Conservation (phyloP, 1,140 invertebrate species). For the Anthonomus grandis region DNA sequence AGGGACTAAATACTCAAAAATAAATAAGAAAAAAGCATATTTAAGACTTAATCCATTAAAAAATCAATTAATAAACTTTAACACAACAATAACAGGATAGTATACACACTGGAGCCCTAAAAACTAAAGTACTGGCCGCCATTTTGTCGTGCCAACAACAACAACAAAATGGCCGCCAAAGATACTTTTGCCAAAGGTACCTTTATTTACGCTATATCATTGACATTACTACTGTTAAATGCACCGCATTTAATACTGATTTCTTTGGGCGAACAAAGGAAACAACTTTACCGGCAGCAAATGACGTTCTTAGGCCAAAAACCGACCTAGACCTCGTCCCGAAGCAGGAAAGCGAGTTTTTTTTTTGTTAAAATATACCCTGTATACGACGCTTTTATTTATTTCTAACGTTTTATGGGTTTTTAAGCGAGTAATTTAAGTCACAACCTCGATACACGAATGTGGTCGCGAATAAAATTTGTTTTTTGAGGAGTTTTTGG, state of each 20-base stretch:
- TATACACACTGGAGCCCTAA: not conserved
- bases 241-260: constrained; percentile 34
- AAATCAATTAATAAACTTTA: not conserved
- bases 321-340: not conserved
- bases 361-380: not conserved
- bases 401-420: not conserved
- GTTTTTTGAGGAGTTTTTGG: too few relatives aligned
- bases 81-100: not conserved
- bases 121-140: not conserved
- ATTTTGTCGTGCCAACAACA: not conserved
- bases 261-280: constrained; percentile 28
- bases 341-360: not conserved
- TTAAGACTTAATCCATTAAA: constrained; percentile 11
- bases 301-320: not conserved
- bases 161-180: not conserved
- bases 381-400: not conserved
- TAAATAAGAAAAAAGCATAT: not conserved
- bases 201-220: not conserved
- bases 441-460: too few relatives aligned
- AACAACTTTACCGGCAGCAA: not conserved
- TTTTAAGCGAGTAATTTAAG: not conserved
- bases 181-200: constrained; percentile 5
- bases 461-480: too few relatives aligned
- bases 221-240: constrained; percentile 7
- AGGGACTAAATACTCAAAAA: not conserved